These are phyloP conservation scores for Parelbella ahira DNA, from an alignment of 2,888 invertebrate species.

Conservation along the genomic window DNA sequence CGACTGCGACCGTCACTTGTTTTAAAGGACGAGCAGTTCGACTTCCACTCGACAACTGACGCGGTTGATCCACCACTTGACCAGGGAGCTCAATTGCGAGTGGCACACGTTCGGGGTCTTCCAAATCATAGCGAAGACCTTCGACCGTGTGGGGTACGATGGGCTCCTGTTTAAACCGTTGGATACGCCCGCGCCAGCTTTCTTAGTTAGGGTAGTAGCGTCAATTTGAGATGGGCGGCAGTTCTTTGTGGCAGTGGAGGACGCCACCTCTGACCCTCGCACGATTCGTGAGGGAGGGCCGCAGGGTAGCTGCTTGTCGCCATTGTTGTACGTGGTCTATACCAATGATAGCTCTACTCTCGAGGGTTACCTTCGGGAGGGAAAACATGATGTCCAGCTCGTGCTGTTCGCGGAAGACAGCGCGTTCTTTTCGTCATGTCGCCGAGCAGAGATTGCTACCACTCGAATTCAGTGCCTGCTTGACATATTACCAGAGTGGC, in stretches of 20 bases:
- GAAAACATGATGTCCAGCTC: background rate
- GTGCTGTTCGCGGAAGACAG: no score
- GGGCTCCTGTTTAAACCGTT: background rate
- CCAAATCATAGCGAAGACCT: background rate
- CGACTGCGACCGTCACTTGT: background rate
- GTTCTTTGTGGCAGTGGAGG: background rate
- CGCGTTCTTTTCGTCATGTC: no score
- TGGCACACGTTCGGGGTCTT: background rate
- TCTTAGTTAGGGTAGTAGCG: constrained; percentile 2
- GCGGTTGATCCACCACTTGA: background rate
- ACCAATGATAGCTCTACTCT: background rate
- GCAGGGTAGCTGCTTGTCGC: background rate
- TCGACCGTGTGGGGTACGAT: background rate
- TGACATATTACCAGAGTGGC: no score
- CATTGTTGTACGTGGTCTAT: background rate
- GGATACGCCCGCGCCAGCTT: constrained; percentile 1
- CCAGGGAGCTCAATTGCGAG: background rate
- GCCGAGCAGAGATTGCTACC: no score
- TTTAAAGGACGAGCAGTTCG: background rate
- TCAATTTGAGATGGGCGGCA: constrained; percentile 4
- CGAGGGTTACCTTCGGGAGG: background rate
- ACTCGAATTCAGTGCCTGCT: no score
- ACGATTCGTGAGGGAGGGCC: background rate
- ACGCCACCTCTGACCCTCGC: background rate
- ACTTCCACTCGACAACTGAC: background rate